Evolutionary conservation across 1,140 invertebrate species (phyloP).

Genomic region (Polypedilum pembai): DNA sequence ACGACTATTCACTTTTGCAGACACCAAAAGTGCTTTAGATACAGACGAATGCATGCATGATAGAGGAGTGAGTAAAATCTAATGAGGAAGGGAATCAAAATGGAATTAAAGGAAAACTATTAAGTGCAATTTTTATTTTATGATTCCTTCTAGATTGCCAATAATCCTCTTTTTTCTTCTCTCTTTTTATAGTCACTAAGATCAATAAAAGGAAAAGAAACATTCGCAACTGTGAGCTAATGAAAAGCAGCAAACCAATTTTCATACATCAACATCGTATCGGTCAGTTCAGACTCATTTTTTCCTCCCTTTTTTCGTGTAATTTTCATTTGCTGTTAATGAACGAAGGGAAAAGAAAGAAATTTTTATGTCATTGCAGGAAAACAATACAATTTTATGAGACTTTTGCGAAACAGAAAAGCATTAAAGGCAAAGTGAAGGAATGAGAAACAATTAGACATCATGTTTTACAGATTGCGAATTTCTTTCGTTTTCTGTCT

Average conservation of each 20-base stretch:
- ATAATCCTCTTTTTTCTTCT: constrained; percentile 6
- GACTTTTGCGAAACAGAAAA: background rate
- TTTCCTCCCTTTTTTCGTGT: background rate
- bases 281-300: too few relatives aligned
- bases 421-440: background rate
- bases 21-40: constrained; percentile 1
- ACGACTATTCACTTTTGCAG: background rate
- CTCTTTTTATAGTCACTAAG: background rate
- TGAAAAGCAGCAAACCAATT: background rate
- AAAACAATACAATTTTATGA: constrained; percentile 16
- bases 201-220: too few relatives aligned
- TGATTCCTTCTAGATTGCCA: constrained; percentile 22
- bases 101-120: constrained; percentile 28
- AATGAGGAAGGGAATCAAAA: constrained; percentile 17
- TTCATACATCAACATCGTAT: background rate
- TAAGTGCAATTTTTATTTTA: constrained; percentile 28
- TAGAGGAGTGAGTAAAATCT: background rate
- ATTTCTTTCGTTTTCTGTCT: background rate
- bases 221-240: background rate
- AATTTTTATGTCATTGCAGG: constrained; percentile 4
- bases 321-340: background rate
- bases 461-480: constrained; percentile 17
- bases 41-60: background rate
- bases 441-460: constrained; percentile 6
- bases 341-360: background rate